Evolutionary conservation across 1,140 invertebrate genomes (phyloP).

Genomic region (Drosophila nebulosa): DNA sequence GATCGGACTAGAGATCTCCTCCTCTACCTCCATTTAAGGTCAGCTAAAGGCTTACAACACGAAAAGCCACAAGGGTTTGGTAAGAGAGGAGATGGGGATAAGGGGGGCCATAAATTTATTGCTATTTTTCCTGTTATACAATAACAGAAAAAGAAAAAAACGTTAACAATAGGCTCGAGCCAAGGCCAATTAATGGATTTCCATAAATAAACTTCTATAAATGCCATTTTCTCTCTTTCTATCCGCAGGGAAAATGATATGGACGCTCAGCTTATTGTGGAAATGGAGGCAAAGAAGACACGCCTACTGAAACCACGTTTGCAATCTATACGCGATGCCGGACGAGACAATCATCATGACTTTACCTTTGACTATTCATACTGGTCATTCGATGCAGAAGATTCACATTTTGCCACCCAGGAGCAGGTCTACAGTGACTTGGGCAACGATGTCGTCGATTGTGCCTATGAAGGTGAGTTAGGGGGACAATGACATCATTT

Average conservation of each 20-base stretch:
- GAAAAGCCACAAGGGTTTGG: slow-evolving; percentile 10
- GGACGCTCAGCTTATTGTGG: slow-evolving; percentile 90
- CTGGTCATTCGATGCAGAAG: slow-evolving; percentile 89
- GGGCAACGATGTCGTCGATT: slow-evolving; percentile 94
- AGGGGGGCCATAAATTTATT: slow-evolving; percentile 6
- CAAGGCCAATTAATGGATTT: background rate
- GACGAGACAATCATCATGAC: slow-evolving; percentile 89
- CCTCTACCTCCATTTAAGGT: background rate
- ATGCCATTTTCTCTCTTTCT: background rate
- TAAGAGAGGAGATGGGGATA: background rate
- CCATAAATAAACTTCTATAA: slow-evolving; percentile 13
- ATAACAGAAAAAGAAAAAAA: slow-evolving; percentile 27
- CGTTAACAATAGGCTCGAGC: slow-evolving; percentile 23
- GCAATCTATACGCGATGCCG: slow-evolving; percentile 81
- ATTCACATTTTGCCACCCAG: slow-evolving; percentile 88
- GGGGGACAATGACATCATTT: slow-evolving; percentile 22
- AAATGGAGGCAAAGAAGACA: slow-evolving; percentile 94
- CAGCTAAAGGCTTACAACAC: slow-evolving; percentile 10
- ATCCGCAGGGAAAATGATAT: slow-evolving; percentile 88
- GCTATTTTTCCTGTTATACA: background rate
- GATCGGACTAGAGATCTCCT: background rate
- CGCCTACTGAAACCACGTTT: slow-evolving; percentile 89
- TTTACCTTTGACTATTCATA: slow-evolving; percentile 97
- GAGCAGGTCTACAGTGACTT: slow-evolving; percentile 93
- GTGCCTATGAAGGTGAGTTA: slow-evolving; percentile 89